Base-by-base conservation (phyloP, 2,888 invertebrate genomes). In the Trichogramma evanescens region DNA sequence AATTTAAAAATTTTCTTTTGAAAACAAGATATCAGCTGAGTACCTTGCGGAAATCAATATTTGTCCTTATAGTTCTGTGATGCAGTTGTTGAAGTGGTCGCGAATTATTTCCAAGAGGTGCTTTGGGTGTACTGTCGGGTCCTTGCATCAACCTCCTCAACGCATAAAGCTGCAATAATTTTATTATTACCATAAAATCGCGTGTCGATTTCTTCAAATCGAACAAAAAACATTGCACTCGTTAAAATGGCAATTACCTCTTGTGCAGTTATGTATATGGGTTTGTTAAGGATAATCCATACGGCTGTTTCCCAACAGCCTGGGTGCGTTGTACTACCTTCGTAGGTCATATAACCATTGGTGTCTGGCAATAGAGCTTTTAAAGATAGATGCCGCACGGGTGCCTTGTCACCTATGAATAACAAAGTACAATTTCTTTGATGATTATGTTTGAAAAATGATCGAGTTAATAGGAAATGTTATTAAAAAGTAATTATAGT, bases 301-400 rank as follows among this genome's bases (percentile, higher is more conserved):
- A 96, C 94, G 46, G 96, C 94, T n/a, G 97, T 97, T 81, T 99
- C 98, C 90, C 96, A 94, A 80, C 98, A 99, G 54, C 96, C 94
- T 6, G 98, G 98, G 80, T 94, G 94, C 59, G 98, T 97, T 69
- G 95, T 91, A 67, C 96, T 96, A 39, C 97, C 97, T 77, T 97
- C 96, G 79, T 97, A 99, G 42, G 98, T 98, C 82, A 99, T 91
- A 81, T 95, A 99, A 77, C 93, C 90, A 71, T 89, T 88, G 50
- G 95, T 97, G 75, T 89, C 89, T 65, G 98, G 97, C 70, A 98
- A 84, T 59, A 97, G 81, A 59, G 89, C 89, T 71, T 89, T 86
- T 68, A 96, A 82, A 41, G 93, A 93, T 71, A 96, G 82, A 75
- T 93, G 90, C 72, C 89, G 87, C 75, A 96, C 89, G 59, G 88